Base-by-base conservation (phyloP, 2,113 vertebrate genomes). In the Notarius quadriscutis region DNA sequence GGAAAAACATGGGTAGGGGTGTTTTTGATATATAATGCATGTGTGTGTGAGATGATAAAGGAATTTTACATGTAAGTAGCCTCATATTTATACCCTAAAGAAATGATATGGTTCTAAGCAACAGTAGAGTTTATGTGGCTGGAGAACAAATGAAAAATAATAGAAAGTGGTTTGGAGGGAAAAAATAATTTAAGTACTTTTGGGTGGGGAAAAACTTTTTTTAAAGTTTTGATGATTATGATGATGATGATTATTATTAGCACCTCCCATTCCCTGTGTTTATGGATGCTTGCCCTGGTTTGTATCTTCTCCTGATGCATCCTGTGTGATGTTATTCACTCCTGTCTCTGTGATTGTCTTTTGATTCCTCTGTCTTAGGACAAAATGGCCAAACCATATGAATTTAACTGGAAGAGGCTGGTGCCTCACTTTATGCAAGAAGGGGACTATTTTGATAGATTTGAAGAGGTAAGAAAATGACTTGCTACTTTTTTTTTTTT, bases 371-470 rank as follows among this genome's bases (percentile, higher is more conserved):
- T 91, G 89, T 87, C 30, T 94, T 93, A 91, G 93, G 99, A 97
- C 92, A 95, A 84, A 94, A 99, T 99, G 98, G 97, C 98, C 41
- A 99, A 99, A 93, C 97, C 97, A 58, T 99, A 99, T 27, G 97
- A 98, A 93, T 99, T 99, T 93, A 97, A 98, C 94, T 99, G 98
- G 98, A 97, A 97, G 95, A 97, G 98, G 93, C 93, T 95, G 89
- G 96, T 99, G 91, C 97, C 97, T 58, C 94, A 95, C 85, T 99
- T 98, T 94, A 94, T 99, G 96, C 98, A 99, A 93, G 97, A 98
- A 86, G 98, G 98, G 87, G 95, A 96, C 84, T 94, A 96, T 91
- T 99, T 99, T 86, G 98, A 99, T 92, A 95, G 97, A 95, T 99
- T 97, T 3, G 98, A 99, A 92, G 98, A 99, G 97, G 98, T 99